A percentile compares a stretch with the other conserved stretches of the same genome.
These are phyloP conservation scores for Naso thynnoides DNA, from an alignment of 2,797 vertebrate species.

Conservation along the genomic window DNA sequence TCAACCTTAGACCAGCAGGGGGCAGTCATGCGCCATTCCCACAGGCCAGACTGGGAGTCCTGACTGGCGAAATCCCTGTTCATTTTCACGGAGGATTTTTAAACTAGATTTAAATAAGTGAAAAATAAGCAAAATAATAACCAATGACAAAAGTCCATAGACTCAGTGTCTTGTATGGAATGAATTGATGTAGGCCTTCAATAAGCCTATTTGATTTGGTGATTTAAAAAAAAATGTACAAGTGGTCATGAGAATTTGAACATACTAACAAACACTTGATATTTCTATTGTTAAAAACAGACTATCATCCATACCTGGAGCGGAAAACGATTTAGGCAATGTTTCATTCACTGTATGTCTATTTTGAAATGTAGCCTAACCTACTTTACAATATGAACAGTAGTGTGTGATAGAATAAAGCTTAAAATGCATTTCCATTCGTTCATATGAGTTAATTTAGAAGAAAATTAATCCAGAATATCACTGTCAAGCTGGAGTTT, in stretches of 20 bases:
- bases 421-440: too few relatives aligned
- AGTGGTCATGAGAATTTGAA: not conserved
- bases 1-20: constrained; percentile 39
- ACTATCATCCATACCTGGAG: not conserved
- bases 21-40: constrained; percentile 27
- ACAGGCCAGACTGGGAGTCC: not conserved
- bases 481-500: not conserved
- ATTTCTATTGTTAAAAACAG: not conserved
- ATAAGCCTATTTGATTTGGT: not conserved
- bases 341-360: not conserved
- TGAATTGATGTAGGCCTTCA: too few relatives aligned
- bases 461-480: not conserved
- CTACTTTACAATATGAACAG: not conserved
- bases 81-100: not conserved
- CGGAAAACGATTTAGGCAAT: too few relatives aligned
- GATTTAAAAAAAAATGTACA: not conserved
- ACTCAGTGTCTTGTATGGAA: too few relatives aligned
- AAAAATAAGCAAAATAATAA: not conserved
- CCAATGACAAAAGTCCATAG: too few relatives aligned
- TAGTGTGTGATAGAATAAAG: too few relatives aligned
- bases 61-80: not conserved
- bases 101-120: not conserved
- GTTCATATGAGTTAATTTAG: too few relatives aligned
- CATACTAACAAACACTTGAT: not conserved
- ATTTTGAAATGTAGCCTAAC: not conserved